Conservation (phyloP, 2,888 invertebrate genomes). For the Papilio demoleus region DNA sequence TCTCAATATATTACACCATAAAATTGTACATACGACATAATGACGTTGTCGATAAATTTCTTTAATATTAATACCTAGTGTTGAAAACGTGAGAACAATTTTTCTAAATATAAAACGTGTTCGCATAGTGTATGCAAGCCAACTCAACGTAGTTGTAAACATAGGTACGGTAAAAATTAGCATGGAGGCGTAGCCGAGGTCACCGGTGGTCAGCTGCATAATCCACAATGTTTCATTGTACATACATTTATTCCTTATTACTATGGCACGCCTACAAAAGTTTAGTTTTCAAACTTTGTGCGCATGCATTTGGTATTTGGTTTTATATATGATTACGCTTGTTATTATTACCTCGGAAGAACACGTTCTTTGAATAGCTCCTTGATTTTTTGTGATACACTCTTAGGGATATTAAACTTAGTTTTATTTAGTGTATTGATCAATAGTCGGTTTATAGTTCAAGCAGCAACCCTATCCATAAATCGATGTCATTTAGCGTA, state of each 20-base stretch:
- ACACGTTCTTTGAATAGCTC: too few species aligned
- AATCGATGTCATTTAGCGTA: slow-evolving; percentile 61
- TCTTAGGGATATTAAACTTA: neutral
- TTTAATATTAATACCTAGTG: neutral
- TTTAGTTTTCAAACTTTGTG: slow-evolving; percentile 34
- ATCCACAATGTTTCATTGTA: slow-evolving; percentile 19
- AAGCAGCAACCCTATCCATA: slow-evolving; percentile 25
- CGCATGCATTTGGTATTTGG: slow-evolving; percentile 26
- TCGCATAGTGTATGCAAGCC: neutral
- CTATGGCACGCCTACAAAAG: slow-evolving; percentile 13
- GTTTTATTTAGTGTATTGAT: neutral
- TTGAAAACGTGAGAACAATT: slow-evolving; percentile 12
- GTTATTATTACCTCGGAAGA: neutral
- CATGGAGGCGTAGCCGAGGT: slow-evolving; percentile 37
- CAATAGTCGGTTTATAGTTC: neutral
- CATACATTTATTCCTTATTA: slow-evolving; percentile 9
- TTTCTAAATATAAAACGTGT: slow-evolving; percentile 14
- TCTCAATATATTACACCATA: neutral
- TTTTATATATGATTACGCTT: slow-evolving; percentile 46
- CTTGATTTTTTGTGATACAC: too few species aligned
- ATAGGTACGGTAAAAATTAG: slow-evolving; percentile 32
- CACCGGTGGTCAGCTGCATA: slow-evolving; percentile 29
- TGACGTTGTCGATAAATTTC: too few species aligned
- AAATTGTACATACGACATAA: too few species aligned
- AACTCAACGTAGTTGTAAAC: slow-evolving; percentile 24